Evolutionary conservation across 2,113 vertebrate genomes (phyloP).

Genomic region (Mastomys natalensis): DNA sequence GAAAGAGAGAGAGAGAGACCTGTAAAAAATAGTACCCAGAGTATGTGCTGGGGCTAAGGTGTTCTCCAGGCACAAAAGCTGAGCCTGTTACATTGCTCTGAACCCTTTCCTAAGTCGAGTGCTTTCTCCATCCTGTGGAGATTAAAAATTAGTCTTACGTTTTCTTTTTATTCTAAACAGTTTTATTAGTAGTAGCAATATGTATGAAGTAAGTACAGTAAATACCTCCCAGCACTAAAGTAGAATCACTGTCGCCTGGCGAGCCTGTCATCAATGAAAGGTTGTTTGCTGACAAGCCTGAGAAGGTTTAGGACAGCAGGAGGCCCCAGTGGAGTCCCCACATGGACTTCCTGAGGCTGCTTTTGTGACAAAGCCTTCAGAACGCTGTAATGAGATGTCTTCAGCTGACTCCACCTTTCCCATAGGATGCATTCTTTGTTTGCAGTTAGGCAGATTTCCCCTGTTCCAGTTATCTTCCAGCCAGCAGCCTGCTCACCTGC

Average conservation of each 20-base stretch:
- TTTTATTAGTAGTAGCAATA: neutral
- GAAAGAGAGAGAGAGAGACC: no score
- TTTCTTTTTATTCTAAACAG: neutral
- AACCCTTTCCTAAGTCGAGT: neutral
- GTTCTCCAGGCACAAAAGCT: neutral
- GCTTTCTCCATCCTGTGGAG: neutral
- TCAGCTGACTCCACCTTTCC: neutral
- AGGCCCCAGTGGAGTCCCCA: neutral
- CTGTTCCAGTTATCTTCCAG: neutral
- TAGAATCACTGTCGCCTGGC: neutral
- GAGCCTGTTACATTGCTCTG: neutral
- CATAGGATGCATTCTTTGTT: neutral
- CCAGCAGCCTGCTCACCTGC: neutral
- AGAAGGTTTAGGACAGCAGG: conserved; percentile 1
- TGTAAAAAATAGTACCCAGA: neutral
- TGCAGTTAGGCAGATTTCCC: neutral
- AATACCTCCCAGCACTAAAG: neutral
- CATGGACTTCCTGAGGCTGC: neutral
- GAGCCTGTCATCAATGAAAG: neutral
- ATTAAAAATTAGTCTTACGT: conserved; percentile 11
- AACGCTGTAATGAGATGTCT: conserved; percentile 12
- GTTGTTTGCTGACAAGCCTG: neutral
- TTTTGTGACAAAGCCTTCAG: conserved; percentile 37
- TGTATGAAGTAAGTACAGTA: neutral
- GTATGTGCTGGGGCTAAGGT: neutral